A percentile compares a stretch with the other conserved stretches of the same genome.
These are phyloP conservation scores for Epirrhoe alternata DNA, from an alignment of 2,888 invertebrate species.

Conservation along the genomic window DNA sequence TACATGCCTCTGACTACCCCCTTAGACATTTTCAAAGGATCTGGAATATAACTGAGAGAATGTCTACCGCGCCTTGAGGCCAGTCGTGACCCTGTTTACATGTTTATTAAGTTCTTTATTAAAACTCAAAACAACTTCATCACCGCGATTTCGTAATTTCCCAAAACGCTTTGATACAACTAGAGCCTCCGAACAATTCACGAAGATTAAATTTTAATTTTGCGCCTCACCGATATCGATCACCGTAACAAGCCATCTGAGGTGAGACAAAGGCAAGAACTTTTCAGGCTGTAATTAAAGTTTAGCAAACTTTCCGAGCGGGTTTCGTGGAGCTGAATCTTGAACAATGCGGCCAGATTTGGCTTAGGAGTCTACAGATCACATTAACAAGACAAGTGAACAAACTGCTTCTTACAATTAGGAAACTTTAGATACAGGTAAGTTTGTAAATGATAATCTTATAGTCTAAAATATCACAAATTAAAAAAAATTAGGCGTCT, in stretches of 20 bases:
- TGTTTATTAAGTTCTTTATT: too few relatives aligned
- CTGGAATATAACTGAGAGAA: too few relatives aligned
- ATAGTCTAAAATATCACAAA: too few relatives aligned
- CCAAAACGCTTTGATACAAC: not conserved
- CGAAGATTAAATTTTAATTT: slow-evolving; percentile 14
- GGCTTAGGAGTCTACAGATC: slow-evolving; percentile 12
- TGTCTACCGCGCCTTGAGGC: too few relatives aligned
- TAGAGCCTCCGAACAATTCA: not conserved
- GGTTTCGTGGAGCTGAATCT: slow-evolving; percentile 35
- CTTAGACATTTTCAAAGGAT: too few relatives aligned
- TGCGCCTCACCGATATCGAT: slow-evolving; percentile 18
- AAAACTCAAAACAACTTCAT: too few relatives aligned
- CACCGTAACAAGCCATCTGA: slow-evolving; percentile 25
- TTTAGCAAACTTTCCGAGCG: slow-evolving; percentile 32
- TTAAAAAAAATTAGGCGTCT: too few relatives aligned
- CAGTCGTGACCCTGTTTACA: too few relatives aligned
- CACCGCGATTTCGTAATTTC: not conserved
- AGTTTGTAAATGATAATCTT: too few relatives aligned
- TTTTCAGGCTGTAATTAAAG: slow-evolving; percentile 41
- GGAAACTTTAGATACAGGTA: too few relatives aligned
- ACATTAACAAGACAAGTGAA: not conserved
- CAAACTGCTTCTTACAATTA: too few relatives aligned
- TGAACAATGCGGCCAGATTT: slow-evolving; percentile 30
- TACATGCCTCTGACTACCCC: too few relatives aligned
- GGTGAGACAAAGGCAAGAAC: slow-evolving; percentile 38